Evolutionary conservation across 2,888 invertebrate genomes (phyloP), one percentile per base, ranked within the genome.

Genomic region (Pasiphila rectangulata): DNA sequence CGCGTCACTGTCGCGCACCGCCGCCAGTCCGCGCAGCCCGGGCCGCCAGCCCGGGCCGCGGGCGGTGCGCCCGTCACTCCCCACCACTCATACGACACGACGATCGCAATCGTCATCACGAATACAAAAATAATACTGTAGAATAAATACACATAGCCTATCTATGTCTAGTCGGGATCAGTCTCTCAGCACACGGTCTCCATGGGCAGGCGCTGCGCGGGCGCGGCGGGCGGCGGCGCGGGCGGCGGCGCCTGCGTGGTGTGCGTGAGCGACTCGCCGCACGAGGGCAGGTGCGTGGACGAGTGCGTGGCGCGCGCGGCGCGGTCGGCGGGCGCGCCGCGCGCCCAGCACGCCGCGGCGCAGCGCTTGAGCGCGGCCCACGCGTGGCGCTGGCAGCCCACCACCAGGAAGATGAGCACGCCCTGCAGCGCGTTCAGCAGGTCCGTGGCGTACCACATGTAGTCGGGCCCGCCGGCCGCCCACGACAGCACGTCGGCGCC

Each of bases 311-410:
- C 69, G 64, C 66, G 67, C 51, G 64, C 59, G 61, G 59, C 58
- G 72, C 75, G 29, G 67, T 72, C 27, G 68, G 73, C 55, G 69
- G 55, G 89, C 84, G 56, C 90, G 81, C 19, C 90, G 45, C 88
- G 93, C 90, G 65, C 92, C 92, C 91, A 90, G 69, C 82, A 79
- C 56, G 74, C 75, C 23, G 68, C 72, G 13, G 69, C 74, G 57
- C 70, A 67, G 57, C 81, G 79, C 69, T 77, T 77, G 24, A 81
- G 69, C 56, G 86, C 84, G 29, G 79, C 79, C 79, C 81, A 79
- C 77, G 93, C 93, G 89, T 96, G 96, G 46, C 95, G 96, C 89
- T 96, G 96, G 78, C 95, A 95, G 38, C 95, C 96, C 61, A 96
- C 95, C 57, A 96, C 96, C 68, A 95, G 92, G 83, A 96, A 96